Conservation (phyloP, 35 echinoderm and acorn worm genomes). For the Apostichopus californicus region DNA sequence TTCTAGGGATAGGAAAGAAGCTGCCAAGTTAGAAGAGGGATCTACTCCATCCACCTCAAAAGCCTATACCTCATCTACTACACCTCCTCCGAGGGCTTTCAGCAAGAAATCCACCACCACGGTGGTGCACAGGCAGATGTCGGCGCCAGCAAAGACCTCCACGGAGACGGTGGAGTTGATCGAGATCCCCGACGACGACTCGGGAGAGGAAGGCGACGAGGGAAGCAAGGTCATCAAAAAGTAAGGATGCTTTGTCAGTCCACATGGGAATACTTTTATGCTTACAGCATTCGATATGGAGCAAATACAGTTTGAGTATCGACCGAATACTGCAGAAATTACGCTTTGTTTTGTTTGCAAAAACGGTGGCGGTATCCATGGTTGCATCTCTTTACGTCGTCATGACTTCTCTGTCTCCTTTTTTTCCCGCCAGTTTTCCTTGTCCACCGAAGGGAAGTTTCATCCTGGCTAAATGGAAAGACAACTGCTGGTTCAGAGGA, state of each 20-base stretch:
- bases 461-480: constrained; percentile 54
- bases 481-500: constrained; percentile 48
- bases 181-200: constrained; percentile 17
- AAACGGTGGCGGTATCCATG: too few species aligned
- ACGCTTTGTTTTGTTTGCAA: neutral
- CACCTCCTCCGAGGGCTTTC: neutral
- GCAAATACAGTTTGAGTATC: too few species aligned
- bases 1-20: neutral
- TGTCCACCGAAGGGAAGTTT: constrained; percentile 2
- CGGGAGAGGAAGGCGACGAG: neutral
- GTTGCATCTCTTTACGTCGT: too few species aligned
- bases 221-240: neutral
- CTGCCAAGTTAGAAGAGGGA: neutral
- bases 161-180: neutral
- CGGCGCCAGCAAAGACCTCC: neutral
- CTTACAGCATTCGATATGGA: too few species aligned
- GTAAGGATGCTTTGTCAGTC: neutral
- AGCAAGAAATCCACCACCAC: constrained; percentile 23
- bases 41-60: neutral
- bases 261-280: too few species aligned
- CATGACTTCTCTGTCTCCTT: neutral
- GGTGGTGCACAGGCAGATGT: neutral
- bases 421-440: constrained; percentile 17
- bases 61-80: neutral
- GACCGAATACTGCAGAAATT: too few species aligned